phyloP scores from a whole-genome alignment of 2,113 vertebrate genomes.

The Paraplagusia blochii region DNA sequence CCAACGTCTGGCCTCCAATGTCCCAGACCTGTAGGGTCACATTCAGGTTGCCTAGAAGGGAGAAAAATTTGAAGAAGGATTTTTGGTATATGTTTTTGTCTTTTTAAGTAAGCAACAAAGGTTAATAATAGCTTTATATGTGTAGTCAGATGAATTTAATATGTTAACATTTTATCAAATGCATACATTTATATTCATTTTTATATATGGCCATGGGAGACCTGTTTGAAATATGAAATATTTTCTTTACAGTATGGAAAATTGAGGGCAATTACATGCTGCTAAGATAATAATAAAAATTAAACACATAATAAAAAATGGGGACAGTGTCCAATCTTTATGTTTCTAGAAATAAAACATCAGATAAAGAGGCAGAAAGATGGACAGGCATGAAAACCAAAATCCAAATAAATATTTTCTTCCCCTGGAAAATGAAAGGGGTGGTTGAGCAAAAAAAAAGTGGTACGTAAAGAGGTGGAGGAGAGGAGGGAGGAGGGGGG shows the following conservation, averaged over 20 bases:
- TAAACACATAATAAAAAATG: constrained; percentile 65
- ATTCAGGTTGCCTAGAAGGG: constrained; percentile 87
- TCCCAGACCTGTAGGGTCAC: constrained; percentile 98
- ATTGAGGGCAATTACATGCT: constrained; percentile 68
- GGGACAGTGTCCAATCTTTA: constrained; percentile 41
- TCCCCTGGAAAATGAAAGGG: constrained; percentile 69
- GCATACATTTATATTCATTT: no score
- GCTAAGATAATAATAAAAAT: constrained; percentile 72
- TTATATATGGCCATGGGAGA: constrained; percentile 57
- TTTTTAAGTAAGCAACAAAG: no score
- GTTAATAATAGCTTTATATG: no score
- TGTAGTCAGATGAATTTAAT: no score
- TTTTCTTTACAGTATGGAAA: constrained; percentile 58
- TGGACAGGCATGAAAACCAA: constrained; percentile 64
- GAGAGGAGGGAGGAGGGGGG: constrained; percentile 30
- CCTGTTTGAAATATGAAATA: constrained; percentile 55
- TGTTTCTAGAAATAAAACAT: constrained; percentile 52
- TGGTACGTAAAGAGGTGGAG: neutral
- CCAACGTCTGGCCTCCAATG: constrained; percentile 96
- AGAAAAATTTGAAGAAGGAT: constrained; percentile 35
- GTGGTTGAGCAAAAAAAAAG: constrained; percentile 36
- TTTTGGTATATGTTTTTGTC: no score
- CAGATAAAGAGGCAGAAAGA: constrained; percentile 36
- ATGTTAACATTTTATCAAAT: no score
- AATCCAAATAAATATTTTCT: constrained; percentile 75